Percentiles rank a stretch among this genome's conserved stretches.
Evolutionary conservation across 2,888 invertebrate species (phyloP).

Genomic region (Drosophila affinis): DNA sequence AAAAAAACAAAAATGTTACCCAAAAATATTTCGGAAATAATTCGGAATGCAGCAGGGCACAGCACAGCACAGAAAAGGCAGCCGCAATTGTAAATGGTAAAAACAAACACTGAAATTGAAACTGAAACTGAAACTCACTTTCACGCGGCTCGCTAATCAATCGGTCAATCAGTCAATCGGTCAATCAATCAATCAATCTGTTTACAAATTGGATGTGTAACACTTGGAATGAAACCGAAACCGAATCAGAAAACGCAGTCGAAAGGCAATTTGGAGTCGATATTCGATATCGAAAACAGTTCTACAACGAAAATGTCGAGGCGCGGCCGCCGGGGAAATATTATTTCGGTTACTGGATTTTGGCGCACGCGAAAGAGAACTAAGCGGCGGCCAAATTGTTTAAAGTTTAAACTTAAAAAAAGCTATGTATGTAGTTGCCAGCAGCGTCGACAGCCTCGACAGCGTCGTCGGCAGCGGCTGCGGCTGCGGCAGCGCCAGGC

Average conservation of each 20-base stretch:
- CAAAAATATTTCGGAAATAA: conserved; percentile 27
- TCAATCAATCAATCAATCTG: conserved; percentile 11
- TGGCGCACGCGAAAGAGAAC: conserved; percentile 68
- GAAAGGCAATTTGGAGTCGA: neutral
- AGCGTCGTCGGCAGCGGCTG: conserved; percentile 12
- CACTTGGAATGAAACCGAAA: conserved; percentile 3
- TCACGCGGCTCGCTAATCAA: conserved; percentile 57
- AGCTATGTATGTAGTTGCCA: conserved; percentile 13
- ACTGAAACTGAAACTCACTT: conserved; percentile 52
- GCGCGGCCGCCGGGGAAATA: conserved; percentile 3
- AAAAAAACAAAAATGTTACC: conserved; percentile 20
- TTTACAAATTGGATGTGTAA: too few species aligned
- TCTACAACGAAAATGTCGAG: conserved; percentile 10
- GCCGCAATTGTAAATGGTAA: conserved; percentile 14
- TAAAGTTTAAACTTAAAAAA: conserved; percentile 54
- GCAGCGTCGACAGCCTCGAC: neutral
- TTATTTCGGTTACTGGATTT: conserved; percentile 57
- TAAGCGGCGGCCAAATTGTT: conserved; percentile 63
- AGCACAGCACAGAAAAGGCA: conserved; percentile 5
- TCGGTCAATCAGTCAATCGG: conserved; percentile 30
- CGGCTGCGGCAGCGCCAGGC: conserved; percentile 20
- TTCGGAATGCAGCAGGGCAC: conserved; percentile 21
- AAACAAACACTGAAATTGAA: conserved; percentile 41
- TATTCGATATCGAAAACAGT: neutral
- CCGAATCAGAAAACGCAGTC: neutral